phyloP scores from a whole-genome alignment of 2,113 vertebrate genomes.

The Emberiza fucata region DNA sequence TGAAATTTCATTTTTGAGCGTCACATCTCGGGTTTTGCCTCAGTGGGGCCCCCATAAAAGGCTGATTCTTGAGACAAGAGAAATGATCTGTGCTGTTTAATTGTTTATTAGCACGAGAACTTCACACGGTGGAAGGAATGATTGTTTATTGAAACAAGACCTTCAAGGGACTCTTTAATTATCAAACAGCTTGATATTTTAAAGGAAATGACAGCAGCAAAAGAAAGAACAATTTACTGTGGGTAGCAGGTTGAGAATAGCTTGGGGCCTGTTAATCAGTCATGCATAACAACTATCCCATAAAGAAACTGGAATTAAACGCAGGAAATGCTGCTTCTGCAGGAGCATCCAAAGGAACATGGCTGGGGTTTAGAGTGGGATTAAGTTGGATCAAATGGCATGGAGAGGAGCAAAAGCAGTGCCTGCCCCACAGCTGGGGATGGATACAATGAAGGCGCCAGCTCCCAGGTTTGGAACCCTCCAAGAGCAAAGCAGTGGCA shows the following conservation, averaged over 20 bases:
- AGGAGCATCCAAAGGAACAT: background rate
- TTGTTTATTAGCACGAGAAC: constrained; percentile 29
- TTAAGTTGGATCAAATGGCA: background rate
- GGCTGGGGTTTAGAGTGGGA: background rate
- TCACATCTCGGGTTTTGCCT: background rate
- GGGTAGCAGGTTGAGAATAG: constrained; percentile 49
- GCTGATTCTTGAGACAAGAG: background rate
- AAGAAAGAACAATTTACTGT: constrained; percentile 35
- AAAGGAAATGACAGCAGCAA: constrained; percentile 37
- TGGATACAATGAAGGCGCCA: background rate
- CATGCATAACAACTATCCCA: constrained; percentile 2
- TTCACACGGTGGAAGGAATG: background rate
- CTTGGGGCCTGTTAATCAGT: constrained; percentile 41
- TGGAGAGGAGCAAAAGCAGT: background rate
- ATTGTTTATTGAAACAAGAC: constrained; percentile 50
- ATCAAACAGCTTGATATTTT: constrained; percentile 61
- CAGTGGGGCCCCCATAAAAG: background rate
- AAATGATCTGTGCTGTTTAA: background rate
- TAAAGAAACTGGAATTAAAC: background rate
- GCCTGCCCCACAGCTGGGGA: accelerated
- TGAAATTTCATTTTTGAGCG: background rate
- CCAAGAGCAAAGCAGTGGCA: background rate
- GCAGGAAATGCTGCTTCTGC: background rate
- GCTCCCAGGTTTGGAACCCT: background rate
- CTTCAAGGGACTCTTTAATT: constrained; percentile 62